Conservation (phyloP, 2,888 invertebrate genomes). For the Tenthredo livida region DNA sequence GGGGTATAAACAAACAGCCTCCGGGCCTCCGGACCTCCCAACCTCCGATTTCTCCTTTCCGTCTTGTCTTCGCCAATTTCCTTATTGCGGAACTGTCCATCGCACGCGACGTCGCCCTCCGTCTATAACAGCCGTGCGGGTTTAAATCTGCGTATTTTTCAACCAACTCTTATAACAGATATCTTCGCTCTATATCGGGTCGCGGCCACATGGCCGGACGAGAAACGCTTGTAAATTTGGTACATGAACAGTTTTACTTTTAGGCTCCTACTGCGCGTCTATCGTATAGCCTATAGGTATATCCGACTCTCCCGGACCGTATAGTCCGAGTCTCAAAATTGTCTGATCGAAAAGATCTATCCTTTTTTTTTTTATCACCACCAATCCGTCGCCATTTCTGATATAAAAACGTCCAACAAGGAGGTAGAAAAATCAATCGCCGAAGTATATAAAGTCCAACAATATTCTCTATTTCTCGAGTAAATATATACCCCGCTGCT, state of each 20-base stretch:
- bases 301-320: not conserved
- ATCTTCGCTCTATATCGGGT: slow-evolving; percentile 43
- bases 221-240: slow-evolving; percentile 16
- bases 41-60: not conserved
- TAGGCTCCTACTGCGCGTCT: slow-evolving; percentile 12
- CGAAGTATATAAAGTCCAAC: too few species aligned
- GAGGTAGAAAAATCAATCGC: not conserved
- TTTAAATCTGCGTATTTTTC: slow-evolving; percentile 44
- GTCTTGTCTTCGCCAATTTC: slow-evolving; percentile 18
- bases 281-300: not conserved
- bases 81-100: slow-evolving; percentile 36
- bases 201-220: slow-evolving; percentile 28
- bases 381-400: not conserved
- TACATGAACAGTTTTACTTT: slow-evolving; percentile 25
- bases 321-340: not conserved
- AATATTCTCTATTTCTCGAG: not conserved
- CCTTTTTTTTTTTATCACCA: not conserved
- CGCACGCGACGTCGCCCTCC: not conserved
- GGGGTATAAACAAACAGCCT: slow-evolving; percentile 7
- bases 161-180: slow-evolving; percentile 8
- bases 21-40: not conserved
- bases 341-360: not conserved
- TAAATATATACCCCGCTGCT: not conserved
- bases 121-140: not conserved
- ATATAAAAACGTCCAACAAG: not conserved